These are phyloP conservation scores for Strix uralensis DNA, from an alignment of 2,113 vertebrate species.

Conservation along the genomic window DNA sequence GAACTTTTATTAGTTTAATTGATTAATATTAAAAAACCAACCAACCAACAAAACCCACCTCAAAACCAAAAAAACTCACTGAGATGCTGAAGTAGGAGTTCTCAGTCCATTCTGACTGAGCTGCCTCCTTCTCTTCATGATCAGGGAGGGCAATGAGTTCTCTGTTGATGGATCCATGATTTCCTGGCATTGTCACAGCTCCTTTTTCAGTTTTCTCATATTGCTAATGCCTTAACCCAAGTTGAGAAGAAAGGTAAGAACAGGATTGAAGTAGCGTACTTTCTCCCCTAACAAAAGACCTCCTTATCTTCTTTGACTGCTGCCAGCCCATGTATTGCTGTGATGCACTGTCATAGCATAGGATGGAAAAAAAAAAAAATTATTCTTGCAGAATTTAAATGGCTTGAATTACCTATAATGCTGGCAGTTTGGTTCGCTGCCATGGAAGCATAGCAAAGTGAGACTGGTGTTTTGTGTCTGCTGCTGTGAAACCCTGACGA, in stretches of 20 bases:
- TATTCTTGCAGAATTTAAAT: neutral
- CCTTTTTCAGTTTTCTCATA: neutral
- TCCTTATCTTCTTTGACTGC: neutral
- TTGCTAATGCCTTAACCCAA: neutral
- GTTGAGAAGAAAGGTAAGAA: neutral
- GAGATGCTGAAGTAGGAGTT: neutral
- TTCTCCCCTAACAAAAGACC: neutral
- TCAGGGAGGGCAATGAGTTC: neutral
- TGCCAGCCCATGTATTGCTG: neutral
- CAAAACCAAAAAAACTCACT: neutral
- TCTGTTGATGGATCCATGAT: neutral
- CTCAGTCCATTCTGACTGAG: neutral
- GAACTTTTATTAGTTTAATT: neutral
- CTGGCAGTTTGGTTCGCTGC: neutral
- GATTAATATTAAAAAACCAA: neutral
- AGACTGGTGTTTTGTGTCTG: neutral
- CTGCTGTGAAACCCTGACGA: neutral
- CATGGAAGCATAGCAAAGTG: neutral
- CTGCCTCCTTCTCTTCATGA: neutral
- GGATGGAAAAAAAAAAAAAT: neutral
- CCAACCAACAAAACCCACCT: neutral
- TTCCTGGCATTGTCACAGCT: neutral
- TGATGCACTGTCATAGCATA: neutral
- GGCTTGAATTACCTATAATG: neutral
- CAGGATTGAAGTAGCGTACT: neutral